Evolutionary conservation across 2,113 vertebrate species (phyloP), one percentile per base, ranked within the genome.

Genomic region (Ursus arctos): DNA sequence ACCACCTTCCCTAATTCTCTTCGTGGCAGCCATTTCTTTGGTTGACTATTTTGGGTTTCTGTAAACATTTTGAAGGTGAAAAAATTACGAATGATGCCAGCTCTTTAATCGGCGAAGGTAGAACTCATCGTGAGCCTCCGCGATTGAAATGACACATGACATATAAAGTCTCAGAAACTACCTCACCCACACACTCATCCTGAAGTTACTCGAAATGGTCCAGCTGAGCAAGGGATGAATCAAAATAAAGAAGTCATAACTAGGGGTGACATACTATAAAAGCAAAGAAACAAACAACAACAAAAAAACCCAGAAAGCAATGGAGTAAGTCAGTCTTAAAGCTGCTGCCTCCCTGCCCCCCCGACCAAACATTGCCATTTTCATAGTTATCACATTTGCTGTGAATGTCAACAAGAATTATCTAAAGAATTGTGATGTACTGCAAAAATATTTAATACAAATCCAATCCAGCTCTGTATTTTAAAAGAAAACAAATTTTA

Each of bases 151-250:
- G 47, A 40, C 63, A 72, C n/a, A 19, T 36, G 81, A 89, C 22
- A 22, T 26, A 22, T 21, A 40, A 47, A 91, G 7, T 53, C 74
- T 61, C 59, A 91, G 65, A 81, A 97, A 93, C 81, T 84, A 80
- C 40, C 87, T 63, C 36, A 77, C 81, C 81, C 93, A 91, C 89
- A 53, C 47, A 43, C 36, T 63, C 21, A 22, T 84, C 36, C n/a
- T 88, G 94, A 85, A 77, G 69, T 76, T 74, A 84, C 93, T 97
- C 28, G 1, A 81, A 96, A 74, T 49, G 40, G 63, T 61, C 7
- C 16, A 86, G 76, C 89, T 93, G 76, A 95, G 31, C 55, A 91
- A 91, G 82, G 94, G 77, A 55, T 61, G 76, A 94, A 76, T 87
- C 33, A 72, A 84, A 84, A 40, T 36, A 53, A 88, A 95, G 69